Percentiles rank a stretch among this genome's conserved stretches.
phyloP scores from a whole-genome alignment of 1,140 invertebrate species.

The Zaprionus davidi region DNA sequence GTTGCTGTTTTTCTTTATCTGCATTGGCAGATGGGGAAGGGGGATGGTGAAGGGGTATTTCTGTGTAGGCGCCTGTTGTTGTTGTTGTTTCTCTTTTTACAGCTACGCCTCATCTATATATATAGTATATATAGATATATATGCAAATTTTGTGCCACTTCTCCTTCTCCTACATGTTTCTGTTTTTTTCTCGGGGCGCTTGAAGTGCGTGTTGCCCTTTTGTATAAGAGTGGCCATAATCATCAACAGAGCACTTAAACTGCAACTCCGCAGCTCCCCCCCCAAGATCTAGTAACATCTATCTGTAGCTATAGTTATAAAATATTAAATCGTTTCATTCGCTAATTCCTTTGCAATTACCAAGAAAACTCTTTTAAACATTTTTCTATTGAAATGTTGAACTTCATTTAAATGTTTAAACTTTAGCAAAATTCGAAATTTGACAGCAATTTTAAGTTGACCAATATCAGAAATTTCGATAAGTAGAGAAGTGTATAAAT shows the following conservation, averaged over 20 bases:
- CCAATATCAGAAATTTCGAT: too few species aligned
- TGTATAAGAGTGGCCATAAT: constrained; percentile 60
- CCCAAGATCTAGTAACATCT: not conserved
- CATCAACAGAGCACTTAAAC: constrained; percentile 38
- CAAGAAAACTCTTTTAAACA: too few species aligned
- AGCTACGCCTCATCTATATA: constrained; percentile 44
- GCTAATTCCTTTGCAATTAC: too few species aligned
- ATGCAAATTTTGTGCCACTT: constrained; percentile 74
- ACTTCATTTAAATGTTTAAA: too few species aligned
- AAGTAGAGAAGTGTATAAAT: too few species aligned
- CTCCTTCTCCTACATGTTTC: constrained; percentile 8
- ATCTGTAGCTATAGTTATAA: not conserved
- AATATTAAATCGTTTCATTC: too few species aligned
- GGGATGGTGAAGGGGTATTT: not conserved
- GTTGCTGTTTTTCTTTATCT: constrained; percentile 64
- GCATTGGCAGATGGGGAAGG: not conserved
- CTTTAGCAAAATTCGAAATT: too few species aligned
- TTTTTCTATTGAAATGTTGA: too few species aligned
- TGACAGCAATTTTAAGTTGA: too few species aligned
- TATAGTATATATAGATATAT: constrained; percentile 58
- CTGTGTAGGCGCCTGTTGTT: constrained; percentile 20
- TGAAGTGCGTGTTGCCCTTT: constrained; percentile 20
- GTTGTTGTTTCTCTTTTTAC: constrained; percentile 47
- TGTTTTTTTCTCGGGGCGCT: not conserved
- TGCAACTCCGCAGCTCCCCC: not conserved